Conservation (phyloP, 1,140 invertebrate species). For the Pogonus chalceus region DNA sequence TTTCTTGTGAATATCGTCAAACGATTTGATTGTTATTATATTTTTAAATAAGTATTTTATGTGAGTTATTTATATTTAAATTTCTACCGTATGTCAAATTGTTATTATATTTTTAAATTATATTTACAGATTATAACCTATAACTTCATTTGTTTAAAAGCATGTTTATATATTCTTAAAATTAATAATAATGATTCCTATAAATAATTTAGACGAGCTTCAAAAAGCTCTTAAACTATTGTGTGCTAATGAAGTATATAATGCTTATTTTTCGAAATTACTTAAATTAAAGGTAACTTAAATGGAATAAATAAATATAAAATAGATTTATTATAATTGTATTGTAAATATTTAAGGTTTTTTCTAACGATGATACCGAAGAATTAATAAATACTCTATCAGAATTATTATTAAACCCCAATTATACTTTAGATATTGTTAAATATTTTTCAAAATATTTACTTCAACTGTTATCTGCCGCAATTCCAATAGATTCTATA, state of each 20-base stretch:
- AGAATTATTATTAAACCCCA: conserved; percentile 20
- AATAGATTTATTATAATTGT: background rate
- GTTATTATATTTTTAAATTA: no score
- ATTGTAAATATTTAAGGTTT: background rate
- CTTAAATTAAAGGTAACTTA: background rate
- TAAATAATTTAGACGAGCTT: no score
- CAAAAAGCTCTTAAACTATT: background rate
- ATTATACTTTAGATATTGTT: conserved; percentile 21
- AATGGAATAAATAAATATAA: background rate
- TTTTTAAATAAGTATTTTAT: no score
- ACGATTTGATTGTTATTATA: no score
- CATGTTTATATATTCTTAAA: no score
- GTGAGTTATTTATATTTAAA: no score
- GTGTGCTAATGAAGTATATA: background rate
- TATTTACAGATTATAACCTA: no score
- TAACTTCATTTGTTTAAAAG: no score
- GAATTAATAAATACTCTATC: conserved; percentile 1
- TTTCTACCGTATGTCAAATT: no score
- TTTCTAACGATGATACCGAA: background rate
- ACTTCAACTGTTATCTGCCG: conserved; percentile 21
- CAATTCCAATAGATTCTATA: conserved; percentile 15
- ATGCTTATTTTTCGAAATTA: background rate
- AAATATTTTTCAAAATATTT: conserved; percentile 19
- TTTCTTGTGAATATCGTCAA: no score
- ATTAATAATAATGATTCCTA: no score